phyloP scores from a whole-genome alignment of 2,113 vertebrate genomes.

The Phylloscopus trochilus region DNA sequence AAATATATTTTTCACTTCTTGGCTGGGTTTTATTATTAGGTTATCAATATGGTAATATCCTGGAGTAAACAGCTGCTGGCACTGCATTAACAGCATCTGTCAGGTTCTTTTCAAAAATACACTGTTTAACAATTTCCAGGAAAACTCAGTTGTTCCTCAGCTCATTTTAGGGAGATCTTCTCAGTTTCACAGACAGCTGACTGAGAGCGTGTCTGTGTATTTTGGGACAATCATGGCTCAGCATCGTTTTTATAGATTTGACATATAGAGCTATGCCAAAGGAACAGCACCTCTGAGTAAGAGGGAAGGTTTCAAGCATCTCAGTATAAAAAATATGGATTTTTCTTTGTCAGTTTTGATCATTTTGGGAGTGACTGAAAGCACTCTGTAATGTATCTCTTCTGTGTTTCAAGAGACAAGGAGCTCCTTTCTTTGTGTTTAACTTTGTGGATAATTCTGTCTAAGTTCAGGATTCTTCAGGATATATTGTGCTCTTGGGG shows the following conservation, averaged over 20 bases:
- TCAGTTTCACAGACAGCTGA: neutral
- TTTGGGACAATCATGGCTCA: neutral
- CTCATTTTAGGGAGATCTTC: neutral
- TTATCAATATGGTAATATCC: neutral
- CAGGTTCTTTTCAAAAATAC: neutral
- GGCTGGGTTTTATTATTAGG: neutral
- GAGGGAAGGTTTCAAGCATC: neutral
- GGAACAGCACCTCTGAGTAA: neutral
- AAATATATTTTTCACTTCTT: neutral
- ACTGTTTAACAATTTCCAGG: neutral
- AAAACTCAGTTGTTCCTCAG: neutral
- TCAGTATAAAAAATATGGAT: neutral
- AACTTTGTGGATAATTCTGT: neutral
- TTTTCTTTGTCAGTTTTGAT: neutral
- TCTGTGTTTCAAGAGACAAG: neutral
- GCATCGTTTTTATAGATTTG: neutral
- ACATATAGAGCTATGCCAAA: neutral
- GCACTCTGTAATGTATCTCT: neutral
- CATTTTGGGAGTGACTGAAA: neutral
- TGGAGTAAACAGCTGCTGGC: neutral
- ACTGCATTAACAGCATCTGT: neutral
- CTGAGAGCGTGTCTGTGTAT: neutral
- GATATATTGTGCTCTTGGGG: neutral
- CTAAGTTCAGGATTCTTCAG: neutral
- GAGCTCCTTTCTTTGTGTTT: neutral